A percentile compares a stretch with the other conserved stretches of the same genome.
phyloP scores from a whole-genome alignment of 2,113 vertebrate species.

The Archilochus colubris region DNA sequence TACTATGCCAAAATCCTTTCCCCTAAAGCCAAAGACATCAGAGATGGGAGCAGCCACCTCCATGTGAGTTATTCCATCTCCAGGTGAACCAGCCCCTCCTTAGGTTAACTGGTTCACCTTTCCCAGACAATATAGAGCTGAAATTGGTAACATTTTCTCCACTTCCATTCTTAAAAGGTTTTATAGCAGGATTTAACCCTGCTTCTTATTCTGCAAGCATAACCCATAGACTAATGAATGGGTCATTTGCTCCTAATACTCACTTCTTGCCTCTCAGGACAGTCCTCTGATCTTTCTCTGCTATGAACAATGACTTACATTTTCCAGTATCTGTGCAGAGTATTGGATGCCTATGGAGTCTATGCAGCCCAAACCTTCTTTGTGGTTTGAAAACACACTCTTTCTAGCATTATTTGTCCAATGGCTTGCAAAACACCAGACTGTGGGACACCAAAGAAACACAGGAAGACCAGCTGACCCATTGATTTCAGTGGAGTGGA shows the following conservation, averaged over 20 bases:
- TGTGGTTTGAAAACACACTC: neutral
- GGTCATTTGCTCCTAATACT: neutral
- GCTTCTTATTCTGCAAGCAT: rapidly evolving
- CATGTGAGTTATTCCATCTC: neutral
- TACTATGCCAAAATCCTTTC: neutral
- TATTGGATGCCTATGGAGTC: neutral
- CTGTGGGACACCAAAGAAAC: neutral
- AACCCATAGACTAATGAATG: neutral
- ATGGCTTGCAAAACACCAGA: neutral
- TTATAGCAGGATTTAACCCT: neutral
- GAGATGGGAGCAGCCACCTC: neutral
- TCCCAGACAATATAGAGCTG: neutral
- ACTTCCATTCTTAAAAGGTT: neutral
- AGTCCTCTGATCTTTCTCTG: neutral
- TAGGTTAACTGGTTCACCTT: neutral
- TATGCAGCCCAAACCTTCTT: neutral
- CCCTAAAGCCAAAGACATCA: neutral
- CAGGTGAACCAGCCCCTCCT: neutral
- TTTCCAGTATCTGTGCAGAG: neutral
- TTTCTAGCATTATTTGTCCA: neutral
- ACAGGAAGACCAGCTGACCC: neutral
- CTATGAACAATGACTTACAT: neutral
- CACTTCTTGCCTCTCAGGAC: neutral
- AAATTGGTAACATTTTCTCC: neutral
- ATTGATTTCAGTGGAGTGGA: neutral